phyloP scores from a whole-genome alignment of 2,888 invertebrate genomes.

The Plutella xylostella region DNA sequence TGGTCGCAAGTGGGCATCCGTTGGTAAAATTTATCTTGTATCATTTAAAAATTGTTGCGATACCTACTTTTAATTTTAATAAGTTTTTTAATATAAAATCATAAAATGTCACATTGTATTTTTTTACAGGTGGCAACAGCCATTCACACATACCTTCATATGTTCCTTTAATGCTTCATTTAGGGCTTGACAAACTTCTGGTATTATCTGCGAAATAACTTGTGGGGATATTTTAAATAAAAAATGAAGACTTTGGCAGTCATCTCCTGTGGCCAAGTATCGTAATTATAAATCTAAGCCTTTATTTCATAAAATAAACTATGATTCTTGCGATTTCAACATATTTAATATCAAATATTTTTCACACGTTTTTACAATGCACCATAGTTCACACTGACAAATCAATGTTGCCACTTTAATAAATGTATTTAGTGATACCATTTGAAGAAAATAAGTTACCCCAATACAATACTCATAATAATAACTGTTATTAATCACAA shows the following conservation, averaged over 20 bases:
- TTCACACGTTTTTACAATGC: too few species aligned
- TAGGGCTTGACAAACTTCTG: conserved; percentile 11
- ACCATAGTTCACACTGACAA: too few species aligned
- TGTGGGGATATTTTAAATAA: conserved; percentile 12
- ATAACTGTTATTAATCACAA: too few species aligned
- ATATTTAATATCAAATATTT: too few species aligned
- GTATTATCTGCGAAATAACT: conserved; percentile 10
- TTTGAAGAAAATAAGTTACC: too few species aligned
- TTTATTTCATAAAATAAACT: conserved; percentile 6
- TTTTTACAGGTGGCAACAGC: conserved; percentile 8
- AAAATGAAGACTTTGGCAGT: conserved; percentile 10
- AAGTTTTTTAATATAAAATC: conserved; percentile 8
- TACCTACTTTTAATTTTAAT: too few species aligned
- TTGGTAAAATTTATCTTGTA: conserved; percentile 9
- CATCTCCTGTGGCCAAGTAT: conserved; percentile 10
- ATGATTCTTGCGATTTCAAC: too few species aligned
- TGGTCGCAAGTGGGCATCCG: conserved; percentile 7
- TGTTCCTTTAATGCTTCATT: too few species aligned
- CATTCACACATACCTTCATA: too few species aligned
- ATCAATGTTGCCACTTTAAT: too few species aligned
- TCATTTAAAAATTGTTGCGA: conserved; percentile 7
- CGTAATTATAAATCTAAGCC: conserved; percentile 5
- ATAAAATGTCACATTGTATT: conserved; percentile 8
- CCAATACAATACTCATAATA: too few species aligned
- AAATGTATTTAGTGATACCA: too few species aligned